A percentile compares a stretch with the other conserved stretches of the same genome.
Conservation (phyloP, 2,113 vertebrate species). For the Cinclus cinclus region DNA sequence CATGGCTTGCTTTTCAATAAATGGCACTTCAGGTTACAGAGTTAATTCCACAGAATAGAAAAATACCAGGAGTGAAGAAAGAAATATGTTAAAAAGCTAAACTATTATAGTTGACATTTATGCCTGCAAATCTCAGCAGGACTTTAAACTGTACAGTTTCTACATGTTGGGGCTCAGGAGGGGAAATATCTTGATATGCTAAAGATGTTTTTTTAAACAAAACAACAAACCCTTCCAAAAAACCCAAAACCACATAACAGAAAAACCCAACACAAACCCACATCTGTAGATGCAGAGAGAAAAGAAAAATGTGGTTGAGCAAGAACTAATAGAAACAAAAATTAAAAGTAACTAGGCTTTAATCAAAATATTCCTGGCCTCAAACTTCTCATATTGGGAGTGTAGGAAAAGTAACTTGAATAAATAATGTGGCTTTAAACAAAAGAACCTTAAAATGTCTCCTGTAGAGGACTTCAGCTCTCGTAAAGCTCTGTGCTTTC, state of each 20-base stretch:
- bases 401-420: neutral
- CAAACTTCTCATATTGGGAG: neutral
- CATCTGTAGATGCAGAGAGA: neutral
- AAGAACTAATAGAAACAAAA: neutral
- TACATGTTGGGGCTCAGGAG: neutral
- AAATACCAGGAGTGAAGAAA: conserved; percentile 47
- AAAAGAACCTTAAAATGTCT: neutral
- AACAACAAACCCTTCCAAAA: neutral
- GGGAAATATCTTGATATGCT: neutral
- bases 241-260: neutral
- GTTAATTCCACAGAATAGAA: conserved; percentile 54
- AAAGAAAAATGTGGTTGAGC: neutral
- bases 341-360: neutral
- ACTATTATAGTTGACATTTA: conserved; percentile 46
- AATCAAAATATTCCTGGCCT: neutral
- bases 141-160: neutral
- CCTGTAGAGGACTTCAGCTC: neutral
- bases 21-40: conserved; percentile 52
- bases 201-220: neutral
- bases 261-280: neutral
- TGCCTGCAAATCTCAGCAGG: neutral
- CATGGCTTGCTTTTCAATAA: conserved; percentile 49
- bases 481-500: neutral
- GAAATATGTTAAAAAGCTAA: conserved; percentile 48
- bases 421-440: neutral